Evolutionary conservation across 2,797 vertebrate species (phyloP).

Genomic region (Artibeus lituratus): DNA sequence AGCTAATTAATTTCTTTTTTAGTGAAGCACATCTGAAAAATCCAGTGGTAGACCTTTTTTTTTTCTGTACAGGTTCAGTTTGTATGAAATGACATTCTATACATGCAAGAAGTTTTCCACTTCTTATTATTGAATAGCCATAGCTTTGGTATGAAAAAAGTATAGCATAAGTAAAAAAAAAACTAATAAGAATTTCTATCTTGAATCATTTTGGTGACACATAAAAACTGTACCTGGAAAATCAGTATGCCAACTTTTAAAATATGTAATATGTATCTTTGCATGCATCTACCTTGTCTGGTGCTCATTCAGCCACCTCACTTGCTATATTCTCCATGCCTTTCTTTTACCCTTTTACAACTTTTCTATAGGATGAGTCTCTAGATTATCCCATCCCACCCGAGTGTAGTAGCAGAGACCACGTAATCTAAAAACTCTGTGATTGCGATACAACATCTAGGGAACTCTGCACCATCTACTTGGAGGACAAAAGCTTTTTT

Average conservation of each 20-base stretch:
- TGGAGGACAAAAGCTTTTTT: background rate
- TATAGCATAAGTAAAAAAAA: background rate
- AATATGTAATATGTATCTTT: background rate
- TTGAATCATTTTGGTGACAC: background rate
- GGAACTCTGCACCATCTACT: background rate
- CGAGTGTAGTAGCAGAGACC: background rate
- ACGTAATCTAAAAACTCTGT: background rate
- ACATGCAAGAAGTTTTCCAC: background rate
- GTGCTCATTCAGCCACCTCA: background rate
- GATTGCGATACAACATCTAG: background rate
- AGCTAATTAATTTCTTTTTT: conserved; percentile 67
- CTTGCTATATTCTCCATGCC: rapidly evolving
- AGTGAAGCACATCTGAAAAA: conserved; percentile 2
- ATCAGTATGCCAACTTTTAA: background rate
- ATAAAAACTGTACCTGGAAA: background rate
- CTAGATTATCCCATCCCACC: background rate
- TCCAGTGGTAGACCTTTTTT: background rate
- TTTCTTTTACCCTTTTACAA: background rate
- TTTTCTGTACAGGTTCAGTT: background rate
- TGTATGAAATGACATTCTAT: background rate
- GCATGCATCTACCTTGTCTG: background rate
- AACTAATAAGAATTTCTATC: background rate
- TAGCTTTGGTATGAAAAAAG: background rate
- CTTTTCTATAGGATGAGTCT: background rate
- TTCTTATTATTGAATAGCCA: background rate